Evolutionary conservation across 2,113 vertebrate species (phyloP), one percentile per base, ranked within the genome.

Genomic region (Hystrix brachyura): DNA sequence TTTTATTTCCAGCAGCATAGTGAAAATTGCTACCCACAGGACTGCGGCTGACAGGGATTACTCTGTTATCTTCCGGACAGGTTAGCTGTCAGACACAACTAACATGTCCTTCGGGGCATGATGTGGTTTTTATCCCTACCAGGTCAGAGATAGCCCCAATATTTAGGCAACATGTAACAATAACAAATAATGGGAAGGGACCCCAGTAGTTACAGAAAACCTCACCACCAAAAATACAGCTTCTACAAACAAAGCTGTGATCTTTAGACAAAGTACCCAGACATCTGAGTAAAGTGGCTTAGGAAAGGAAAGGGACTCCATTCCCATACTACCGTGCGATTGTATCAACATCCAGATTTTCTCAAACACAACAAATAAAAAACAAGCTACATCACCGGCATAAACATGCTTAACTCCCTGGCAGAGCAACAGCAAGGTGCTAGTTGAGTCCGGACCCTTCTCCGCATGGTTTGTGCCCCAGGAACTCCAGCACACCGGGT

Each of bases 1-100:
- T 91, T 94, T 87, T 62, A 71, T 48, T 93, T 94, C 81, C 60
- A 90, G 21, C 17, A 87, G 23, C 46, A 87, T 29, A 94, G 92
- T 59, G 34, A 76, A 89, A 74, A 87, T 43, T 29, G 46, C 34
- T 55, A 51, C 1, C 60, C n/a, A 69, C 2, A 55, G 72, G 48
- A 43, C 59, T 55, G 38, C 62, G 46, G 53, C 46, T 92, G 25
- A 87, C 91, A 82, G 51, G 32, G 10, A 62, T 10, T 64, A 86
- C 90, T 32, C 23, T 60, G 34, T 3, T 64, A 0, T 29, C 71
- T 91, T 86, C 13, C n/a, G 60, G 74, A 57, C 19, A 29, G 53
- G 64, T 78, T 43, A 82, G 32, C 48, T 65, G 1, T 83, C 79
- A 79, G 32, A 87, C 29, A 84, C 7, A 82, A 92, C 38, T 38